Percentiles rank a stretch among this genome's conserved stretches.
Conservation (phyloP, 2,888 invertebrate species). For the Micoletzkya japonica region DNA sequence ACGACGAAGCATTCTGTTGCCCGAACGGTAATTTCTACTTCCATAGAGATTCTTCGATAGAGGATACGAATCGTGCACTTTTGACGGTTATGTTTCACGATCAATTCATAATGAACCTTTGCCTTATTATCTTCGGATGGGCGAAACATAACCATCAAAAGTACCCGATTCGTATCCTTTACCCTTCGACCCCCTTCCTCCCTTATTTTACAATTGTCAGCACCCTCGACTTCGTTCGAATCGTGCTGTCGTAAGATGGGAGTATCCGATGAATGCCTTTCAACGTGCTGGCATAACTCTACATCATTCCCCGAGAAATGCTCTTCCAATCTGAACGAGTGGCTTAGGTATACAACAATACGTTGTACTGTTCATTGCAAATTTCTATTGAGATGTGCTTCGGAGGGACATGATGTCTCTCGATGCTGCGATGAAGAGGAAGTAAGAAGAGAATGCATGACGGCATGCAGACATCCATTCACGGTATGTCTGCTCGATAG, state of each 20-base stretch:
- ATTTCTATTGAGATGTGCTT: conserved; percentile 35
- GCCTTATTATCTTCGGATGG: no score
- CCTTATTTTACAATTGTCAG: not conserved
- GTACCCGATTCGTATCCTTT: no score
- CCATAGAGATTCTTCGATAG: not conserved
- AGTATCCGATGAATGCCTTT: conserved; percentile 36
- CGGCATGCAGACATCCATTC: conserved; percentile 49
- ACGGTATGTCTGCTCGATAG: not conserved
- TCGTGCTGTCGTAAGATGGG: conserved; percentile 42
- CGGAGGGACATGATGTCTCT: conserved; percentile 48
- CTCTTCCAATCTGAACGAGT: not conserved
- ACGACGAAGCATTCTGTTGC: conserved; percentile 41
- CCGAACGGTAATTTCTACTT: conserved; percentile 32
- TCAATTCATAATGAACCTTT: no score
- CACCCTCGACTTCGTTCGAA: conserved; percentile 34
- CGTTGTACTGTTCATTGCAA: not conserved
- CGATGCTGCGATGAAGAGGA: conserved; percentile 44
- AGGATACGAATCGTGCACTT: no score
- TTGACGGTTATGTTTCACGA: no score
- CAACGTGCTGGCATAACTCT: conserved; percentile 39
- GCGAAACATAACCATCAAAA: no score
- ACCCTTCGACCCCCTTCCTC: no score
- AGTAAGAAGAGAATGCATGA: conserved; percentile 38
- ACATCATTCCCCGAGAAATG: conserved; percentile 29
- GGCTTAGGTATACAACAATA: conserved; percentile 19